Percentiles rank a stretch among this genome's conserved stretches.
Evolutionary conservation across 2,113 vertebrate genomes (phyloP).

Genomic region (Pitta sordida): DNA sequence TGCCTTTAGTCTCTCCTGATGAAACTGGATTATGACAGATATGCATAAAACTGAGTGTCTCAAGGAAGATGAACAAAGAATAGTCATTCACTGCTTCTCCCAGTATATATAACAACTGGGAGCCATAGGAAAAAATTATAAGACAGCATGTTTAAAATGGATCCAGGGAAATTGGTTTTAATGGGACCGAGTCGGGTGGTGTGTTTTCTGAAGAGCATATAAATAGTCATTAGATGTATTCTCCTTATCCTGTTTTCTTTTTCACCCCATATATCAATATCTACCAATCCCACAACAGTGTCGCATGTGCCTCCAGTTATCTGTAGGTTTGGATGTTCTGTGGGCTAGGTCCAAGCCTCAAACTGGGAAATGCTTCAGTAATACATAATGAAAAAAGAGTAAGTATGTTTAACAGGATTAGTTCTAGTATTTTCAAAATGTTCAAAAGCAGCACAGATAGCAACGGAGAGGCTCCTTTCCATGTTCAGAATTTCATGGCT

Average conservation of each 20-base stretch:
- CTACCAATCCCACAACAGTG: not conserved
- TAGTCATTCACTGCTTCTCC: not conserved
- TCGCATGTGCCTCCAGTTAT: accelerated
- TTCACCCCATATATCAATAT: not conserved
- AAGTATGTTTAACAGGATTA: not conserved
- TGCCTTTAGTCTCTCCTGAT: not conserved
- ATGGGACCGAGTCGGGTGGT: not conserved
- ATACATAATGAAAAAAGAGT: not conserved
- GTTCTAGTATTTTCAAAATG: not conserved
- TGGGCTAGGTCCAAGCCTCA: not conserved
- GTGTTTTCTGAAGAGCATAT: not conserved
- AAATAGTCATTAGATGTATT: not conserved
- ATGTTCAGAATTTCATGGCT: not conserved
- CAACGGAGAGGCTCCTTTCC: not conserved
- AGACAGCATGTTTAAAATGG: not conserved
- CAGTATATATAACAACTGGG: not conserved
- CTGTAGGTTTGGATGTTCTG: not conserved
- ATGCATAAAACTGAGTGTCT: not conserved
- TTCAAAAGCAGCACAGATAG: not conserved
- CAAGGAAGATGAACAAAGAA: not conserved
- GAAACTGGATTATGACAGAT: not conserved
- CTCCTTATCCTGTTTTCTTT: not conserved
- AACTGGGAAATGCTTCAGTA: not conserved
- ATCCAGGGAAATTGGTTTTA: not conserved
- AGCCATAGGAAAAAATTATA: not conserved